Conservation (phyloP, 2,888 invertebrate species). For the Xestia xanthographa region DNA sequence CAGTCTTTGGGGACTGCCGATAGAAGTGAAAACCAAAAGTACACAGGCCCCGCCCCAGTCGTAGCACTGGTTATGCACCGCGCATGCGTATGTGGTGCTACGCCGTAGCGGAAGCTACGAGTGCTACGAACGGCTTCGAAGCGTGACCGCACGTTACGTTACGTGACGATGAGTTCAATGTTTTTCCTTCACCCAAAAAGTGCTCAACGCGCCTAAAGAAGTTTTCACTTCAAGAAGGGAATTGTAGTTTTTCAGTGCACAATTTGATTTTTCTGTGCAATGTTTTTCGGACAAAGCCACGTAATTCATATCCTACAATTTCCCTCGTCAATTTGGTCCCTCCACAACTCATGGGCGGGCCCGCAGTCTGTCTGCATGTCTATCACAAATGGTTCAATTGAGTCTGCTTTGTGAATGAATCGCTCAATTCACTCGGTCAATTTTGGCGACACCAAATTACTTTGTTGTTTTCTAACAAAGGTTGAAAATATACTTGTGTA, state of each 20-base stretch:
- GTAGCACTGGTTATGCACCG: too few species aligned
- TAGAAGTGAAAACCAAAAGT: too few species aligned
- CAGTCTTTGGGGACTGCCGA: too few species aligned
- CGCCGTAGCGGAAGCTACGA: too few species aligned
- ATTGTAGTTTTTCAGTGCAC: background rate
- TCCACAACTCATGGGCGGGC: slow-evolving; percentile 36
- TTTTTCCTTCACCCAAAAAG: too few species aligned
- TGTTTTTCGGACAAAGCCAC: background rate
- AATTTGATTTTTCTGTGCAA: background rate
- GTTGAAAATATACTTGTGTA: background rate
- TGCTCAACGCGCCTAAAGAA: too few species aligned
- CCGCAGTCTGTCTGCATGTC: slow-evolving; percentile 67
- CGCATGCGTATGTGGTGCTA: too few species aligned
- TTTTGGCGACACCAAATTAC: slow-evolving; percentile 57
- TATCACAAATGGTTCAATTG: slow-evolving; percentile 78
- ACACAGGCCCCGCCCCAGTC: too few species aligned
- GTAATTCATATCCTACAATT: background rate
- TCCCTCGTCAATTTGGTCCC: slow-evolving; percentile 13
- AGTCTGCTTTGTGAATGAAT: slow-evolving; percentile 68
- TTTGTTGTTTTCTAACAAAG: slow-evolving; percentile 15
- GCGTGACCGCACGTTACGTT: too few species aligned
- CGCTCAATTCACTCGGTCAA: slow-evolving; percentile 67
- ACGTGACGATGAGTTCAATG: too few species aligned
- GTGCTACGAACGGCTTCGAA: too few species aligned
- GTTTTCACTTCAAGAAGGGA: too few species aligned